Evolutionary conservation across 2,888 invertebrate genomes (phyloP), one percentile per base, ranked within the genome.

Genomic region (Helicoverpa assulta): DNA sequence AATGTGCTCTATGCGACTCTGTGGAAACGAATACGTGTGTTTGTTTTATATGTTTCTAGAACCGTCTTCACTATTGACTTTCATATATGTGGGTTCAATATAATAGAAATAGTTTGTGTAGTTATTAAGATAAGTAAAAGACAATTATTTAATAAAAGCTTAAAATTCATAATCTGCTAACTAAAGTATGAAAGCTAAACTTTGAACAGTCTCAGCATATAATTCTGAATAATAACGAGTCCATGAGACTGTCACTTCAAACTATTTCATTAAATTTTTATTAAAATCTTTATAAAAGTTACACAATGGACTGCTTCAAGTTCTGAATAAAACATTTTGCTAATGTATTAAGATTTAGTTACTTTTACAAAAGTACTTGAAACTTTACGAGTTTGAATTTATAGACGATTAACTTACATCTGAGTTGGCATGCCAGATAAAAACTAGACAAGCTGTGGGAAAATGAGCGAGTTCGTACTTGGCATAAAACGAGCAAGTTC

Each of bases 241-340:
- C 43, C 19, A 33, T 16, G 18, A 69, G 60, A 29, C 60, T 60
- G 65, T 60, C 78, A 50, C 57, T 19, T 37, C 29, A 51, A 76
- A 79, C 74, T 78, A 73, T 79, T 76, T 61, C 60, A 79, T 79
- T 53, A 54, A 33, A 0, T 54, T 79, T 78, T 75, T 61, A 76
- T 61, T 64, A 79, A 69, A 65, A 52, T 61, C 26, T 79, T 74
- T 57, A n/a, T 12, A 55, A 62, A 73, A 66, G 14, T 78, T 78
- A n/a, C 7, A 78, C 78, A 78, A 61, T 52, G 19, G 51, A 52
- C 43, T 54, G 57, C 33, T 55, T 55, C 50, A 61, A 79, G 75
- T 60, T 69, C 47, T 79, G 80, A 79, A 79, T 76, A 79, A 76
- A 79, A 79, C 80, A 76, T 76, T 75, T 64, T 52, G 64, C 19